Evolutionary conservation across 2,113 vertebrate genomes (phyloP), one percentile per base, ranked within the genome.

Genomic region (Podocnemis expansa): DNA sequence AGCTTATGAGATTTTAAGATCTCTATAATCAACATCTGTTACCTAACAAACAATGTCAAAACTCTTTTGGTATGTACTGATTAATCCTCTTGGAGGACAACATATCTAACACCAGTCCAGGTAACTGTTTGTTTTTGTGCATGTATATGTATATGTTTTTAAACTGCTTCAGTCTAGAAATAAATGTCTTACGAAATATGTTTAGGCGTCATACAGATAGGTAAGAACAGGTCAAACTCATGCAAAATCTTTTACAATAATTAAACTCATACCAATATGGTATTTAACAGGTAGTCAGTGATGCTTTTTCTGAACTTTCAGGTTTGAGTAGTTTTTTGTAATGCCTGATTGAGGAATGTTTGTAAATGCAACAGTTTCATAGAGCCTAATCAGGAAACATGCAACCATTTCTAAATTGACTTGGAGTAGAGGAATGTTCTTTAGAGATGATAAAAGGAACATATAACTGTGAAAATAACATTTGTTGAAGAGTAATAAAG

Each of bases 221-320:
- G 2, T 55, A 3, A n/a, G 34, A 89, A 81, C 85, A 24, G 47
- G 25, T 22, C 55, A 87, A 52, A 24, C 56, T 49, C 2, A 1
- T 63, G 4, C 0, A 0, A 6, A 75, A 29, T 25, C 34, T 38
- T 38, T 10, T 21, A 17, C 63, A 70, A 22, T 22, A 70, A 70
- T 70, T 38, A 34, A 5, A 63, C 29, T 34, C 29, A 14, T 80
- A 75, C 1, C 1, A 73, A 7, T 60, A 19, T 0, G 0, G 49
- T 83, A 67, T 82, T 80, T 12, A 60, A 7, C 10, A 41, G 22
- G 78, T 73, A 63, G n/a, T 70, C 82, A 91, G 1, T 51, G 2
- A 16, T 10, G n/a, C 34, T 8, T 56, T 87, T 21, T 0, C 5
- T 54, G 47, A 89, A 82, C 2, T 4, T 19, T 52, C 60, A 82